Percentiles rank a stretch among this genome's conserved stretches.
Conservation (phyloP, 2,113 vertebrate genomes). For the Struthio camelus region DNA sequence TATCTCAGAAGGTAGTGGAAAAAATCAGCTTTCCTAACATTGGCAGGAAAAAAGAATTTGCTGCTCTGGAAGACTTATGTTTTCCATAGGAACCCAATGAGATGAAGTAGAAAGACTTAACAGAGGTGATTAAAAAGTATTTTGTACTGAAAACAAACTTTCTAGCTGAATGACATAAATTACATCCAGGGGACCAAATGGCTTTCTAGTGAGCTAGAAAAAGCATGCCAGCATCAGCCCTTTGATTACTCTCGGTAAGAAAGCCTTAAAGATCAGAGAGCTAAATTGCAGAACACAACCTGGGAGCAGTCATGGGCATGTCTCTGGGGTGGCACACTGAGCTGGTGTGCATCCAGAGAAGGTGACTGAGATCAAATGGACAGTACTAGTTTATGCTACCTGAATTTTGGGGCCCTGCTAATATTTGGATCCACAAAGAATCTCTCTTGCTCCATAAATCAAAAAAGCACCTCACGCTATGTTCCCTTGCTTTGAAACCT, state of each 20-base stretch:
- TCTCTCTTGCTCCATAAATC: background rate
- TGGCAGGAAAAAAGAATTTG: slow-evolving; percentile 30
- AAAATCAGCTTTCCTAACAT: slow-evolving; percentile 4
- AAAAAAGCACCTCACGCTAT: background rate
- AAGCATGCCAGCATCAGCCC: background rate
- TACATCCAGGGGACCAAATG: background rate
- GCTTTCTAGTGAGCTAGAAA: slow-evolving; percentile 23
- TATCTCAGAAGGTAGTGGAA: slow-evolving; percentile 29
- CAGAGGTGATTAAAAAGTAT: slow-evolving; percentile 52
- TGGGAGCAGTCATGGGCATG: background rate
- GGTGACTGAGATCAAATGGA: background rate
- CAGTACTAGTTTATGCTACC: background rate
- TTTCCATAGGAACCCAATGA: slow-evolving; percentile 56
- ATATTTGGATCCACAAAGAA: background rate
- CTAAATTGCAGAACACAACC: background rate
- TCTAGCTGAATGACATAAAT: slow-evolving; percentile 26
- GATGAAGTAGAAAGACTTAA: slow-evolving; percentile 51
- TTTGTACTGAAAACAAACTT: slow-evolving; percentile 45
- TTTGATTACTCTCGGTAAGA: background rate
- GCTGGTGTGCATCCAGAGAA: background rate
- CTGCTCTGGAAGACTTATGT: slow-evolving; percentile 37
- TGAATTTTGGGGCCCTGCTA: background rate
- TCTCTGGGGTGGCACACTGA: background rate
- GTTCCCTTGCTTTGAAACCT: background rate
- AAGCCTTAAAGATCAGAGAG: background rate